Base-by-base conservation (phyloP, 2,113 vertebrate species). In the Erythrocebus patas region DNA sequence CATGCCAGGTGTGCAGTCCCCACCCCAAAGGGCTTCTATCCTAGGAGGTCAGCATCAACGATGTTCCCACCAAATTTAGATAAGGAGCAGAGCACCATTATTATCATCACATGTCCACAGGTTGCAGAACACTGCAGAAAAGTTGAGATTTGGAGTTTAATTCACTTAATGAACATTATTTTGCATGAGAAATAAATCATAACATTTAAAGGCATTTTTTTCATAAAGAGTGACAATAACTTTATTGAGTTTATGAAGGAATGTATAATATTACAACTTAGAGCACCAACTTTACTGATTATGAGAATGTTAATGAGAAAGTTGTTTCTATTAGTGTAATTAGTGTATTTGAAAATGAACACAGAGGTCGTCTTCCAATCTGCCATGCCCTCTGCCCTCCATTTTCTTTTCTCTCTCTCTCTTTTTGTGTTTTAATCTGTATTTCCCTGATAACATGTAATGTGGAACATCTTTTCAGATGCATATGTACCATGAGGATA, bases 291-390 rank as follows among this genome's bases (percentile, higher is more conserved):
- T 38, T 25, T 84, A 40, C 7, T 96, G 38, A 79, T 14, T 55
- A 43, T 11, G 27, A 45, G 66, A 61, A 68, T 11, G 7, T 40
- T 75, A 43, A 45, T 61, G 52, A 88, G 35, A 57, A 89, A 72
- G 50, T 64, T 81, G 35, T 6, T 25, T 93, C 13, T 93, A 4
- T 25, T 76, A 61, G 11, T 64, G 18, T 59, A 38, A 4, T 32
- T 76, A 70, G 11, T 57, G 18, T 59, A 35, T 88, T 92, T 96
- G 57, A 72, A 92, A 95, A 91, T n/a, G 75, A 96, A 90, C 40
- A 50, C 8, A 55, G 52, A 94, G 48, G 14, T 14, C 70, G 32
- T 93, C 89, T 97, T 91, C 55, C 50, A 64, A 72, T 52, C 45
- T 40, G 11, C 64, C 55, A 11, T 48, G 14, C 12, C 40, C 30